Base-by-base conservation (phyloP, 2,888 invertebrate species). In the Coecobrya sp. region DNA sequence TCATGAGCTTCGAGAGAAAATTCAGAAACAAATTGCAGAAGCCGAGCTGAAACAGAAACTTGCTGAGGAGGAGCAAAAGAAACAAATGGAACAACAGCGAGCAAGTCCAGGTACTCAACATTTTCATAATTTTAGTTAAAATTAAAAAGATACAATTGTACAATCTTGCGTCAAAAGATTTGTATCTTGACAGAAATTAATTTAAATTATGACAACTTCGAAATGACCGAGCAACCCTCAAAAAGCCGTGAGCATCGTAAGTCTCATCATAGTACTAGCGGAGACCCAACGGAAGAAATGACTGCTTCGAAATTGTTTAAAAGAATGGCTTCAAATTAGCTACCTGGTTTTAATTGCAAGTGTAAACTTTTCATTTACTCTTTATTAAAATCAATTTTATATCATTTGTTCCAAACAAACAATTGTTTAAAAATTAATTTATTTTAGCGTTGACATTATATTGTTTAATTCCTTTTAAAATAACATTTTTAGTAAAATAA, bases 1-100 rank as follows among this genome's bases (percentile, higher is more conserved):
- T 96, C 99, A 99, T 95, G 98, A 98, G 95, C 97, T 98, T 0
- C 98, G 98, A 97, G 98, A 98, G 95, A 96, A 86, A 49, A 93
- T 94, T 19, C 93, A 92, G 22, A 84, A 89, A 36, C 94, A 93
- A 79, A 90, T 94, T 55, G 86, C 91, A 8, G 93, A 92, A 27
- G 88, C 84, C 0, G 88, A 88, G 27, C 0, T 82, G 30, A 82
- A 87, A 30, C 86, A 92, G 13, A 92, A 81, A 22, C 0, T 89
- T 7, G 89, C 85, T 0, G 86, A 92, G 13, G 86, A 89, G 11
- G 85, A 85, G 25, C 86, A 86, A 62, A 82, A 62, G 65, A 76
- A 92, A 16, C 73, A 73, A 70, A 5, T 36, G 25, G 79, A 87
- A 55, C 62, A 59, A 55, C 1, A 73, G 1, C 0, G 36, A 27